Evolutionary conservation across 1,140 invertebrate species (phyloP).

Genomic region (Popillia japonica): DNA sequence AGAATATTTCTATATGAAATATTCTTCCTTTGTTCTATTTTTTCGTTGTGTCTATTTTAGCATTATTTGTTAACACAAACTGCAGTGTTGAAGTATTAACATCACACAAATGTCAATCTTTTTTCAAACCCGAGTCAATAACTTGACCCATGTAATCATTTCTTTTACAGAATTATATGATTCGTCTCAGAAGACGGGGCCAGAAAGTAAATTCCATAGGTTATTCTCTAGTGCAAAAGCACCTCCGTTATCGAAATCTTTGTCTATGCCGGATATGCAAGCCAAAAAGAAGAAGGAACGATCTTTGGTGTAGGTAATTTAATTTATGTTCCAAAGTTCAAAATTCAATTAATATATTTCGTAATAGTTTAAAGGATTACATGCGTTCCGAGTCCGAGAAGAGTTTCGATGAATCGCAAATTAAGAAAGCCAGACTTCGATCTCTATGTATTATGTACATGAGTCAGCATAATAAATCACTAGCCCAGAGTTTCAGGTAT

Average conservation of each 20-base stretch:
- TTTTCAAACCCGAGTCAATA: too few relatives aligned
- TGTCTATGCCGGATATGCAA: conserved; percentile 85
- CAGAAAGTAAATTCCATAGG: conserved; percentile 62
- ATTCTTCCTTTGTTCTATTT: too few relatives aligned
- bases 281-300: conserved; percentile 76
- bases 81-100: too few relatives aligned
- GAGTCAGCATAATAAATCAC: conserved; percentile 77
- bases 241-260: conserved; percentile 76
- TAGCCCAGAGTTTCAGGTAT: conserved; percentile 84
- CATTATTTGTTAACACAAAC: too few relatives aligned
- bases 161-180: conserved; percentile 11
- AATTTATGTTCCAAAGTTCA: not conserved
- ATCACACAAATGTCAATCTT: too few relatives aligned
- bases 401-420: conserved; percentile 74
- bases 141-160: too few relatives aligned
- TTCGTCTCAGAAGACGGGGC: conserved; percentile 47
- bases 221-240: conserved; percentile 63
- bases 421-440: conserved; percentile 69
- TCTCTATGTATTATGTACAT: conserved; percentile 74
- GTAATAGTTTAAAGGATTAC: conserved; percentile 72
- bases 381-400: conserved; percentile 81
- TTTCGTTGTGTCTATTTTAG: too few relatives aligned
- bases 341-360: conserved; percentile 39
- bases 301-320: conserved; percentile 70
- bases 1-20: too few relatives aligned